Evolutionary conservation across 1,140 invertebrate genomes (phyloP).

Genomic region (Eufriesea mexicana): DNA sequence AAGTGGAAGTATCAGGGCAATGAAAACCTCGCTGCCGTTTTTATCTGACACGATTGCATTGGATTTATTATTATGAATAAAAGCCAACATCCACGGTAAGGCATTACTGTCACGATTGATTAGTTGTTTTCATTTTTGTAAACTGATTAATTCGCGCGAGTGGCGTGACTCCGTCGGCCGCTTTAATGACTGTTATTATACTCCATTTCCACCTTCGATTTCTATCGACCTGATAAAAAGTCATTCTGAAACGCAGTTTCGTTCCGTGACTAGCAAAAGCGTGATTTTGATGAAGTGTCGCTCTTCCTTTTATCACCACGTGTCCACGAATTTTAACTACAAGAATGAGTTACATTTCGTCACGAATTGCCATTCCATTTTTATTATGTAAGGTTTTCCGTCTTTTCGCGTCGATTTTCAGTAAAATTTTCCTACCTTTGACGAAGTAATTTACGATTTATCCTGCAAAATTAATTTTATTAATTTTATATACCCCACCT

Average conservation of each 20-base stretch:
- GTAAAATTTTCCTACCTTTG: no score
- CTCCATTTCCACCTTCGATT: background rate
- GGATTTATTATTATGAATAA: background rate
- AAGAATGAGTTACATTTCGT: no score
- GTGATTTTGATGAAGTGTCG: background rate
- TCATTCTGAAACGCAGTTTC: background rate
- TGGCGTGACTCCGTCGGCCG: background rate
- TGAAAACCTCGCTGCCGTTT: background rate
- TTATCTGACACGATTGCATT: background rate
- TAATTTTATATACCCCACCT: no score
- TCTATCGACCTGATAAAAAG: background rate
- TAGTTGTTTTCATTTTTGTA: background rate
- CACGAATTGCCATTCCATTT: no score
- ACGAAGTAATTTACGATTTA: no score
- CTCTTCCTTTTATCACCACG: background rate
- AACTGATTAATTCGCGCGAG: background rate
- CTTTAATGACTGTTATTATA: background rate
- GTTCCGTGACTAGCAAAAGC: background rate
- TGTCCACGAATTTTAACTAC: background rate
- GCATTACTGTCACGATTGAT: background rate
- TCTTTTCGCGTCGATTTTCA: no score
- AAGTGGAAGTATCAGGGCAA: background rate
- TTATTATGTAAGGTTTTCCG: no score
- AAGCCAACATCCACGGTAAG: no score
- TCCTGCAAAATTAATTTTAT: no score